phyloP scores from a whole-genome alignment of 1,140 invertebrate species.

The Eupristina koningsbergeri region DNA sequence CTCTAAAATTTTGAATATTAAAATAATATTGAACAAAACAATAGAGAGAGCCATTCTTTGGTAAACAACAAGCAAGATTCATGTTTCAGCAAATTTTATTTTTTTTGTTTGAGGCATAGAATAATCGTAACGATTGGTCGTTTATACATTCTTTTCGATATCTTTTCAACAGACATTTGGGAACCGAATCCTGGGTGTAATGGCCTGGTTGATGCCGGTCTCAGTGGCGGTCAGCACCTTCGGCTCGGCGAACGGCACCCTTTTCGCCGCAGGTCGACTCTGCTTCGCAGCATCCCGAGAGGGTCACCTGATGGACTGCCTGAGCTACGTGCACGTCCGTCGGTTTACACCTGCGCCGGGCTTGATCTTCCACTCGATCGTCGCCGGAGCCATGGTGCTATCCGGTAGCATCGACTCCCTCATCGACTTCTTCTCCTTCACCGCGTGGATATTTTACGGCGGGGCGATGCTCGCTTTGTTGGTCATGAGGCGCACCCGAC shows the following conservation, averaged over 20 bases:
- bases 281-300: constrained; percentile 96
- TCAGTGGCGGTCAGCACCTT: constrained; percentile 97
- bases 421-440: constrained; percentile 96
- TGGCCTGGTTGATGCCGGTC: constrained; percentile 94
- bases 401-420: constrained; percentile 91
- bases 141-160: too few relatives aligned
- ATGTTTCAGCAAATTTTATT: too few relatives aligned
- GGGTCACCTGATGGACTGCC: constrained; percentile 92
- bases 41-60: too few relatives aligned
- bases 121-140: too few relatives aligned
- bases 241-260: constrained; percentile 96
- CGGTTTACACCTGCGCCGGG: constrained; percentile 95
- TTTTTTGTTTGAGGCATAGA: too few relatives aligned
- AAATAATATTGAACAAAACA: too few relatives aligned
- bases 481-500: constrained; percentile 89
- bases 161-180: constrained; percentile 80
- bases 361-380: constrained; percentile 88
- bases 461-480: constrained; percentile 90
- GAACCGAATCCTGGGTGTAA: constrained; percentile 86
- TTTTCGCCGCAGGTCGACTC: constrained; percentile 92
- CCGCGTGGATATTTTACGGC: constrained; percentile 96
- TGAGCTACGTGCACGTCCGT: constrained; percentile 94
- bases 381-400: constrained; percentile 84
- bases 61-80: too few relatives aligned
- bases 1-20: too few relatives aligned